Conservation (phyloP, 2,797 vertebrate genomes). For the Pelobates cultripes region DNA sequence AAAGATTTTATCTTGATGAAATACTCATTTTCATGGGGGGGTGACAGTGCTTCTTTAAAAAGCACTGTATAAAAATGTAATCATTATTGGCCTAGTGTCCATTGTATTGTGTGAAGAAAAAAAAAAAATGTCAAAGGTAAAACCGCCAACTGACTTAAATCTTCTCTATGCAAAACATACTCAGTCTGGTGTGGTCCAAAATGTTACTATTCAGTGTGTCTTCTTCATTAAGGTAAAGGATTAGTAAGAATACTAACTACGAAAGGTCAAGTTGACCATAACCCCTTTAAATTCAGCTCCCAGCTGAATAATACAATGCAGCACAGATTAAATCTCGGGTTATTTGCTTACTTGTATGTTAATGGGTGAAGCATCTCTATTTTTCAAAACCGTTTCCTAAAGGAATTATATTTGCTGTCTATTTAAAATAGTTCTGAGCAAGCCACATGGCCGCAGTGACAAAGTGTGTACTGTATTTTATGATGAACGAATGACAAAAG, state of each 20-base stretch:
- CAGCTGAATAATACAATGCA: neutral
- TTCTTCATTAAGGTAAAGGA: neutral
- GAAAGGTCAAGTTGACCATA: neutral
- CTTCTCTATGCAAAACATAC: neutral
- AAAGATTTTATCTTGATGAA: too few relatives aligned
- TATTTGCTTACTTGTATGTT: too few relatives aligned
- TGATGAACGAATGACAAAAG: constrained; percentile 14
- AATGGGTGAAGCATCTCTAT: too few relatives aligned
- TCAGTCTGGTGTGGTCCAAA: constrained; percentile 8
- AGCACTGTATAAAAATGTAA: too few relatives aligned
- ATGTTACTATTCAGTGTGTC: neutral
- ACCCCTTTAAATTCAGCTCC: neutral
- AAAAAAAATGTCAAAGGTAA: constrained; percentile 12
- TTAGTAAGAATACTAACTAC: neutral
- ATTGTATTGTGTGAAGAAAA: neutral
- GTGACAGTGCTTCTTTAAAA: too few relatives aligned
- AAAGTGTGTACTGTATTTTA: neutral
- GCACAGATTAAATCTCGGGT: neutral
- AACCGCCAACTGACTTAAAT: neutral
- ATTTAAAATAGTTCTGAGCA: too few relatives aligned
- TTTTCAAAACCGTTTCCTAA: too few relatives aligned
- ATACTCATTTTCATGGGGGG: too few relatives aligned
- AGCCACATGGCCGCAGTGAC: too few relatives aligned
- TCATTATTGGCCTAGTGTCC: neutral
- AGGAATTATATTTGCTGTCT: too few relatives aligned